Evolutionary conservation across 2,113 vertebrate genomes (phyloP).

Genomic region (Siniperca chuatsi): DNA sequence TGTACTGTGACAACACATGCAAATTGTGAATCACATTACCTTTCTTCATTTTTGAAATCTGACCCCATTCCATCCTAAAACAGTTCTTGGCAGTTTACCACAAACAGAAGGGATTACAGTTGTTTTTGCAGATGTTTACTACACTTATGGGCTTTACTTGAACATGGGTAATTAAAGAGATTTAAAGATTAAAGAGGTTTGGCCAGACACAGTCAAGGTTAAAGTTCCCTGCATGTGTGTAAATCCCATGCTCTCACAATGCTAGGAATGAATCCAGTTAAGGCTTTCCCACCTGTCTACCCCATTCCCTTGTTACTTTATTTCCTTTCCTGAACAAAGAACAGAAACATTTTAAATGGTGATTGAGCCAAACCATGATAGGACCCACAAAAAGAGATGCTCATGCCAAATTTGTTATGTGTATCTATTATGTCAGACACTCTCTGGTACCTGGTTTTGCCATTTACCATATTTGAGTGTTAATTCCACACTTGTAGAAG

Average conservation of each 20-base stretch:
- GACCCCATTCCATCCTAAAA: conserved; percentile 12
- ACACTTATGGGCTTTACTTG: conserved; percentile 18
- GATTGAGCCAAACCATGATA: conserved; percentile 30
- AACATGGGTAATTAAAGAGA: conserved; percentile 65
- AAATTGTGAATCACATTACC: not conserved
- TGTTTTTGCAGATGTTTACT: conserved; percentile 38
- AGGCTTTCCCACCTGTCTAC: conserved; percentile 46
- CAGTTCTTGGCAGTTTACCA: conserved; percentile 14
- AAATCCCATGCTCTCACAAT: conserved; percentile 19
- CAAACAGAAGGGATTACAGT: conserved; percentile 29
- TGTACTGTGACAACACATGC: conserved; percentile 6
- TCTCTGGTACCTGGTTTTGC: conserved; percentile 28
- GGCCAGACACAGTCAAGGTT: conserved; percentile 48
- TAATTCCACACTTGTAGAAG: conserved; percentile 26
- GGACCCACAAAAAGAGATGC: conserved; percentile 19
- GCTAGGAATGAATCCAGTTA: conserved; percentile 40
- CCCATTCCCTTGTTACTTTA: conserved; percentile 21
- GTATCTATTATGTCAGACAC: conserved; percentile 40
- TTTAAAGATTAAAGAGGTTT: conserved; percentile 48
- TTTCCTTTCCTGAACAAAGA: conserved; percentile 44
- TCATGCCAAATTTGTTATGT: conserved; percentile 37
- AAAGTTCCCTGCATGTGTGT: conserved; percentile 39
- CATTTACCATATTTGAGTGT: conserved; percentile 43
- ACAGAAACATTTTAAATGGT: conserved; percentile 38
- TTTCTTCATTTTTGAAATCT: conserved; percentile 1